These are phyloP conservation scores for Thamnaconus septentrionalis DNA, from an alignment of 2,113 vertebrate genomes.

Conservation along the genomic window DNA sequence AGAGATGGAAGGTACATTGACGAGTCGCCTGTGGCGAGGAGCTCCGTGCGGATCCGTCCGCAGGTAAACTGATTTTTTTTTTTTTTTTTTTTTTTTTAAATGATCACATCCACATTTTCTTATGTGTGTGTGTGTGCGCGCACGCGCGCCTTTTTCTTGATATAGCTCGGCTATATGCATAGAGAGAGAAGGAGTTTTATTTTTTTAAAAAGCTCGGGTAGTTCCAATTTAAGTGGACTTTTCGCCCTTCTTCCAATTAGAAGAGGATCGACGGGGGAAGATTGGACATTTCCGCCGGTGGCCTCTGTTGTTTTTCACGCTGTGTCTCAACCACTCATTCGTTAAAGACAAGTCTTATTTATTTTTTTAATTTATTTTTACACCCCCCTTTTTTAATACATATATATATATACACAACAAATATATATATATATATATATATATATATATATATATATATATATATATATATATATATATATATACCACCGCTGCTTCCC, in stretches of 20 bases:
- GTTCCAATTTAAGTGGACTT: conserved; percentile 5
- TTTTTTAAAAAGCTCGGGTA: too few species aligned
- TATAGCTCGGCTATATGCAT: conserved; percentile 5
- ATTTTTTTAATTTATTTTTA: too few species aligned
- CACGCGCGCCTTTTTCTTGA: conserved; percentile 8
- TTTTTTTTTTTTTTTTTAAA: background rate
- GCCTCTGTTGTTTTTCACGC: conserved; percentile 69
- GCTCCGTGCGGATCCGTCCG: conserved; percentile 67
- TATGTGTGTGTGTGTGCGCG: too few species aligned
- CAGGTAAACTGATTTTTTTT: conserved; percentile 54
- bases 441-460: too few species aligned
- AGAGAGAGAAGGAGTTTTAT: background rate
- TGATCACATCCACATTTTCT: background rate
- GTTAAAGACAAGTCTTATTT: conserved; percentile 38
- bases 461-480: too few species aligned
- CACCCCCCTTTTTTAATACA: too few species aligned
- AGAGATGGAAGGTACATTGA: conserved; percentile 74
- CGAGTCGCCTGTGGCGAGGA: conserved; percentile 67
- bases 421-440: too few species aligned
- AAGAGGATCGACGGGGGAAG: conserved; percentile 32
- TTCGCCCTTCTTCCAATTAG: conserved; percentile 26
- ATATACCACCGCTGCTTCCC: background rate
- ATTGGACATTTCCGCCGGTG: conserved; percentile 34
- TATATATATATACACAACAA: too few species aligned
- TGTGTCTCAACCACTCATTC: conserved; percentile 53